Base-by-base conservation (phyloP, 2,797 vertebrate species). In the Triplophysa bombifrons region DNA sequence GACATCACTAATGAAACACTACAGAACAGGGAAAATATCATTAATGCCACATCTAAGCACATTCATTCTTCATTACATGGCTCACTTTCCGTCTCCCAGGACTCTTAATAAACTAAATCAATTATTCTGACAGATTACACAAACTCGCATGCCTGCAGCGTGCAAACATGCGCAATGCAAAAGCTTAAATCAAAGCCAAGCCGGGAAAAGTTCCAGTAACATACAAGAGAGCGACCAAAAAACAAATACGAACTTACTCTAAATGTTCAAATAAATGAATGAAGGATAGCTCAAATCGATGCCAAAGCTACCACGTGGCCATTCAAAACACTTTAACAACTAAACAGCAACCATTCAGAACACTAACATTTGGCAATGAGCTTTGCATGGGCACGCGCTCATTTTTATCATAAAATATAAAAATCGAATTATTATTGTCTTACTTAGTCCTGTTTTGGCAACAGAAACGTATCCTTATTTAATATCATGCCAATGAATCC, bases 51-150 rank as follows among this genome's bases (percentile, higher is more conserved):
- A 64, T 55, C 80, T 72, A 78, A 80, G 76, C 68, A 17, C 66
- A 63, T 65, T 71, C 81, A 72, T 81, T 85, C 82, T 82, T 86
- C 83, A 86, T 86, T 82, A 84, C 66, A 74, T 10, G 64, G 48
- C 72, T 84, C 81, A 83, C 61, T 81, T 80, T 76, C 70, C 72
- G 71, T 46, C 81, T 19, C 80, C 78, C 25, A 50, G 78, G 72
- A 83, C 72, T 81, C 80, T 88, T 85, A 82, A 87, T 90, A 87
- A 88, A 74, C 66, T 80, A 84, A 88, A 90, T 90, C 81, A 84
- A 88, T 89, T 84, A 87, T 83, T 86, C 60, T 85, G 87, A 89
- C 85, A 83, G 84, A 84, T 80, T 86, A 71, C 74, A 17, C 30
- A 68, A 80, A 78, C 84, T 81, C 76, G 60, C 19, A 48, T 27